Evolutionary conservation across 2,113 vertebrate genomes (phyloP), one percentile per base, ranked within the genome.

Genomic region (Epinephelus lanceolatus): DNA sequence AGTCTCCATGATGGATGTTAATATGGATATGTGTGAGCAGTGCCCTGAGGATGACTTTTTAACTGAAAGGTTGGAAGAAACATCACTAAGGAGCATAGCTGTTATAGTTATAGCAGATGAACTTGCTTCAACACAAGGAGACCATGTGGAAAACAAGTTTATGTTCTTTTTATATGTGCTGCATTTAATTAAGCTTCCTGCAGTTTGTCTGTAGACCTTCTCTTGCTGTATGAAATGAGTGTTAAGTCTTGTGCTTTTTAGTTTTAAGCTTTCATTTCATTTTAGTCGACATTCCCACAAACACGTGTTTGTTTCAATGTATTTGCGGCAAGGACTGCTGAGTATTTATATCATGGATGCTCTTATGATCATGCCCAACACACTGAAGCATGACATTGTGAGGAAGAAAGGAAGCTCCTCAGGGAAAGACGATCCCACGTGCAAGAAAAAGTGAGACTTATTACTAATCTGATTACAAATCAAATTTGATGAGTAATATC

Each of bases 401-500:
- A 86, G 52, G 56, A 17, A 19, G 45, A 62, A 11, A 30, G 40
- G 12, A 70, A 45, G 23, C 19, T 14, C 15, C 33, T 42, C 1
- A 27, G 0, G 11, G 60, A 65, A 55, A 45, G 12, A 13, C 23
- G 23, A 70, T 40, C 17, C 57, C 27, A 62, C 12, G 1, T 42
- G 21, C 61, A 15, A 65, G 37, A 65, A n/a, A 23, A 51, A 37
- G 55, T 55, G 53, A 52, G 52, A 65, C 21, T 67, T 52, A 56
- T 57, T 33, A 27, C 11, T 57, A 63, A 61, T 72, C 59, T 23
- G 40, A 47, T 62, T 49, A 68, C 17, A 61, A 23, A 76, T 57
- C 53, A 53, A 56, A 81, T 37, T 83, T 55, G 19, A 42, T 73
- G 55, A 56, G 25, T 52, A 63, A 65, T 37, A 0, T 3, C 17